These are phyloP conservation scores for Trididemnum nubilum DNA, from an alignment of 23 tunicate species.

Conservation along the genomic window DNA sequence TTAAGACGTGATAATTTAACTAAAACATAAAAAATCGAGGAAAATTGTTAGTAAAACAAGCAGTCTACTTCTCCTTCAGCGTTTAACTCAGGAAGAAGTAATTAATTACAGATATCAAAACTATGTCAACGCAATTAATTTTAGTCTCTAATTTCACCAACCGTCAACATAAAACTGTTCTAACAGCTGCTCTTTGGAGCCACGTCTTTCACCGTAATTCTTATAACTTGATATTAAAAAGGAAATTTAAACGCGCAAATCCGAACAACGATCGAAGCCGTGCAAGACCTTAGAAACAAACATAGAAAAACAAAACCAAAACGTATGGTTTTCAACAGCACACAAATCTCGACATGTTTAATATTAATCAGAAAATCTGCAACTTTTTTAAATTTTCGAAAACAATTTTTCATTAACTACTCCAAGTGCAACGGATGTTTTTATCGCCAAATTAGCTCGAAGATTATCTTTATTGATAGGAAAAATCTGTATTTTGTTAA, in stretches of 20 bases:
- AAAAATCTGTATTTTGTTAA: no score
- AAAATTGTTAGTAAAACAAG: background rate
- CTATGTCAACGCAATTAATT: conserved; percentile 26
- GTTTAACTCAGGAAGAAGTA: background rate
- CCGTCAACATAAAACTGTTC: background rate
- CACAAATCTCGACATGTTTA: no score
- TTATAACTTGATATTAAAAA: conserved; percentile 15
- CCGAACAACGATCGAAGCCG: background rate
- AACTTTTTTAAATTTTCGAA: no score
- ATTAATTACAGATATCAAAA: background rate
- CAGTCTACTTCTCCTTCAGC: background rate
- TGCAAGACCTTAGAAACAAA: no score
- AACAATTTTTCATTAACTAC: no score
- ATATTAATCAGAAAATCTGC: no score
- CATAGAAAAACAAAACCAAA: no score
- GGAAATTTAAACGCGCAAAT: background rate
- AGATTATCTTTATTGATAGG: no score
- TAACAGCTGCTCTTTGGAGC: background rate
- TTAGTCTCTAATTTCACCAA: conserved; percentile 18
- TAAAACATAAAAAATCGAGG: background rate
- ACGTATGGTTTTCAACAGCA: no score
- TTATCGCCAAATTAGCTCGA: no score
- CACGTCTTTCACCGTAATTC: conserved; percentile 31
- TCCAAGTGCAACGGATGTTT: no score
- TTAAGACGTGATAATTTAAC: background rate